These are phyloP conservation scores for Synaphobranchus kaupii DNA, from an alignment of 2,797 vertebrate genomes.

Conservation along the genomic window DNA sequence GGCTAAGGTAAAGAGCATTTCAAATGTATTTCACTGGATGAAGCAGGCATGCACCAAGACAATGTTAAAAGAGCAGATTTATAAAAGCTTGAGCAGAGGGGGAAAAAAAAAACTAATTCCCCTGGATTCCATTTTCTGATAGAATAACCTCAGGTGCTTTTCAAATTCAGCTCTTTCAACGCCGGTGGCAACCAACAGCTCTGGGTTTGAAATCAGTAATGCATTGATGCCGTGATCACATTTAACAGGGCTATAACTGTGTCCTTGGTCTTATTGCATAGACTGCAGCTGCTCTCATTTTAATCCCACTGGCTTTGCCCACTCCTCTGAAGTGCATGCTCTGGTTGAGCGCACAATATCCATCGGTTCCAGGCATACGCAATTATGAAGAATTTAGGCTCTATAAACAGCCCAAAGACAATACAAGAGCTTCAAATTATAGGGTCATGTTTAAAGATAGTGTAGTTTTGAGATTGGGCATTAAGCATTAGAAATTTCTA, in stretches of 20 bases:
- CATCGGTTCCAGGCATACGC: not conserved
- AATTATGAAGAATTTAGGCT: not conserved
- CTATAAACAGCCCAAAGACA: not conserved
- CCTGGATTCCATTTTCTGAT: not conserved
- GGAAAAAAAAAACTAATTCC: not conserved
- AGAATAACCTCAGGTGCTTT: not conserved
- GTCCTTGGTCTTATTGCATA: not conserved
- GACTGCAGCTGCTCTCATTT: not conserved
- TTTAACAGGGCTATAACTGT: not conserved
- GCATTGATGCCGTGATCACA: not conserved
- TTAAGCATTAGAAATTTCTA: too few relatives aligned
- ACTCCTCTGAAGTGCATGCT: not conserved
- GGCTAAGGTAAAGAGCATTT: not conserved
- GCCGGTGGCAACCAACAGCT: not conserved
- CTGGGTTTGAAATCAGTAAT: not conserved
- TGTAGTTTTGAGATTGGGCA: not conserved
- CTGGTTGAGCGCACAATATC: not conserved
- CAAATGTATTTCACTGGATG: not conserved
- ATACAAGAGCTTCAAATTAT: not conserved
- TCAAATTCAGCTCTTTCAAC: not conserved
- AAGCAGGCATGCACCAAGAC: not conserved
- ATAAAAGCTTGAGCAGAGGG: not conserved
- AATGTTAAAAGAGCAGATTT: not conserved
- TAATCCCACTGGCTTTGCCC: not conserved
- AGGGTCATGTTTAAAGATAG: not conserved